Evolutionary conservation across 2,888 invertebrate genomes (phyloP), one percentile per base, ranked within the genome.

Genomic region (Zygogramma bicolorata): DNA sequence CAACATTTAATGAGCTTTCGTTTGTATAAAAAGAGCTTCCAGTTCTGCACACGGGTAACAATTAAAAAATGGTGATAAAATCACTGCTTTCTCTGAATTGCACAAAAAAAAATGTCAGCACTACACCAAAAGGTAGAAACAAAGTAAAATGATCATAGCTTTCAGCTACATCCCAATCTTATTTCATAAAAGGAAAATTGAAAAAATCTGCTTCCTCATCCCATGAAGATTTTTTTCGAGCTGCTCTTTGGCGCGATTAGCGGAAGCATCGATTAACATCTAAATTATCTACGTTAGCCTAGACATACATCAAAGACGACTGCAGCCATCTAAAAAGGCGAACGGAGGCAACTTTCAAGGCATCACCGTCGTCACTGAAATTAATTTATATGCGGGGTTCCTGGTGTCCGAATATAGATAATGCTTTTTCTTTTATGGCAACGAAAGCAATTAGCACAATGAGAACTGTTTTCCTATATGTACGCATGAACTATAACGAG

Each of bases 231-330:
- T 18, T 46, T 46, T 46, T 22, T 22, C n/a, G 15, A 6, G n/a
- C 25, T 53, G 10, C 13, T 53, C n/a, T 53, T 53, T 53, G 1
- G 0, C 25, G 4, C 25, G 0, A 46, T 53, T 22, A 27, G 53
- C 22, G 27, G 53, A 53, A 7, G 27, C n/a, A 5, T 5, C 53
- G 3, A 53, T 53, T n/a, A 53, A 53, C 25, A 10, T 22, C 20
- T 46, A 46, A 46, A 46, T 18, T 6, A 18, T 46, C 46, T n/a
- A 20, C 10, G 10, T 38, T 38, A 46, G 46, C 53, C 53, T 53
- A 53, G 61, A 57, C 46, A 46, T 46, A 46, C 38, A 29, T 46
- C 63, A 27, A 63, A 63, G 63, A 27, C 31, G 25, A 46, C 46
- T 46, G 27, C 31, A 46, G 27, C 27, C 15, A 63, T 63, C 53